Percentiles rank a stretch among this genome's conserved stretches.
Evolutionary conservation across 1,140 invertebrate species (phyloP).

Genomic region (Papilio xuthus): DNA sequence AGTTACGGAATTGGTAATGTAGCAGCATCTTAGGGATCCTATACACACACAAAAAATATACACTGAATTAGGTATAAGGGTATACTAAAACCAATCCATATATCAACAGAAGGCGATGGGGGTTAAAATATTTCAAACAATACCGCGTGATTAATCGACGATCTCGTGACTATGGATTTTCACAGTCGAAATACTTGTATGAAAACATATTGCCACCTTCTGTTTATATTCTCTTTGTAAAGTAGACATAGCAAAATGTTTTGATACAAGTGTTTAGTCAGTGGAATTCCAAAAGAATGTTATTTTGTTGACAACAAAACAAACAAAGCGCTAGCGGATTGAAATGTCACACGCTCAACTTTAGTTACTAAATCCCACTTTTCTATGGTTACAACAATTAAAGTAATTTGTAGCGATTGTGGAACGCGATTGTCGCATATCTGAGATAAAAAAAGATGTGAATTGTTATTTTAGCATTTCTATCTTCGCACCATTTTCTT

Average conservation of each 20-base stretch:
- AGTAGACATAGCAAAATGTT: too few species aligned
- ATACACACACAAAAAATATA: too few species aligned
- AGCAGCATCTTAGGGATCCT: not conserved
- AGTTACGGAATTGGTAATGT: not conserved
- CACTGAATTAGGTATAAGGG: too few species aligned
- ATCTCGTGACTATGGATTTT: too few species aligned
- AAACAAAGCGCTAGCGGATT: not conserved
- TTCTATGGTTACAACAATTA: conserved; percentile 64
- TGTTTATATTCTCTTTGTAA: too few species aligned
- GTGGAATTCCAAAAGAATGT: not conserved
- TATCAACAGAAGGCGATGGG: too few species aligned
- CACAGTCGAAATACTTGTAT: too few species aligned
- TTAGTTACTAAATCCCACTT: conserved; percentile 42
- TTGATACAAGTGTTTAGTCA: too few species aligned
- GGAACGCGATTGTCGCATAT: conserved; percentile 17
- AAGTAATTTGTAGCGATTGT: conserved; percentile 46
- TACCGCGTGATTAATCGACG: too few species aligned
- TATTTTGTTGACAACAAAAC: not conserved
- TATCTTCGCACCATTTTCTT: conserved; percentile 8
- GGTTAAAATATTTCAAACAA: too few species aligned
- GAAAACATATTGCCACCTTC: too few species aligned
- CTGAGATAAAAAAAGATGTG: not conserved
- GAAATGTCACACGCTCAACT: conserved; percentile 28
- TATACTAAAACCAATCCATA: too few species aligned
- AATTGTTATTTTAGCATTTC: not conserved